Conservation (phyloP, 2,888 invertebrate genomes). For the Euphydryas editha region DNA sequence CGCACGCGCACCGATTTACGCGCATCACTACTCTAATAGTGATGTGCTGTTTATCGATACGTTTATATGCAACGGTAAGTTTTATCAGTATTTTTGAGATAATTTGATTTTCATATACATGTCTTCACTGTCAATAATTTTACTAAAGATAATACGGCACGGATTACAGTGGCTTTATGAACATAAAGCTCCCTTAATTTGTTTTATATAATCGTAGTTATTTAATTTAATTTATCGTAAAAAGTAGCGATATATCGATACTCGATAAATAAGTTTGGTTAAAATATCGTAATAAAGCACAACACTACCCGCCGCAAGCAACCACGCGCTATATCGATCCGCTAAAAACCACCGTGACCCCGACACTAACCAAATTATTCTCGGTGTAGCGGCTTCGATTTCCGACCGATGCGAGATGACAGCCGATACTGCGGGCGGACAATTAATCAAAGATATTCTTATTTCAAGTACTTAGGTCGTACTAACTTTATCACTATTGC, state of each 20-base stretch:
- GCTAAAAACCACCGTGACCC: constrained; percentile 78
- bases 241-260: background rate
- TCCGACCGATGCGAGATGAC: constrained; percentile 49
- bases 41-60: constrained; percentile 45
- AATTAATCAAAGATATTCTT: constrained; percentile 17
- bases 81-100: background rate
- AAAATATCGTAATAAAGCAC: constrained; percentile 39
- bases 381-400: constrained; percentile 58
- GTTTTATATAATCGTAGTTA: no score
- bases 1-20: constrained; percentile 82
- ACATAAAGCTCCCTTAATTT: background rate
- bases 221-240: no score
- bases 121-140: no score
- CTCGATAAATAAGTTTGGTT: constrained; percentile 24
- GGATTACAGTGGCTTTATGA: background rate
- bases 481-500: background rate
- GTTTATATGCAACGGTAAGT: background rate
- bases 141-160: no score
- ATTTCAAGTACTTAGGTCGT: background rate
- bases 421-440: constrained; percentile 25
- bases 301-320: constrained; percentile 70
- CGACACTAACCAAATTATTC: constrained; percentile 77
- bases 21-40: constrained; percentile 63
- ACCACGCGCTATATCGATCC: constrained; percentile 78
- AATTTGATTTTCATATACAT: no score